These are phyloP conservation scores for Tetramorium simillimum DNA, from an alignment of 1,140 invertebrate genomes.

Conservation along the genomic window DNA sequence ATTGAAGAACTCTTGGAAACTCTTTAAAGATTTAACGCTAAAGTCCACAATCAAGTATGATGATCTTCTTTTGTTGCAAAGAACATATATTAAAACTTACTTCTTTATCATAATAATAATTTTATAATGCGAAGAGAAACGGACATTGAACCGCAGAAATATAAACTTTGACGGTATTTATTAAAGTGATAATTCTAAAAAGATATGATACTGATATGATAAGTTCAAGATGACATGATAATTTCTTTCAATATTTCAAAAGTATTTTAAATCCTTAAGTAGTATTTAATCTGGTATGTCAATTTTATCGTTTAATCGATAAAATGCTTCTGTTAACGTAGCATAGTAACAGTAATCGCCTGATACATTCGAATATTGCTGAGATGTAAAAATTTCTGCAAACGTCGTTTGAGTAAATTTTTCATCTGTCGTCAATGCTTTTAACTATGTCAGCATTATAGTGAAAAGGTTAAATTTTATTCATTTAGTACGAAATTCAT, in stretches of 20 bases:
- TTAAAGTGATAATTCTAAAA: not conserved
- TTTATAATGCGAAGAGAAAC: not conserved
- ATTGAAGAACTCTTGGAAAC: not conserved
- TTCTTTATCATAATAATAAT: not conserved
- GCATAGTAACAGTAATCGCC: slow-evolving; percentile 16
- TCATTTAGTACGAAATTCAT: not conserved
- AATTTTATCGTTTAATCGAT: slow-evolving; percentile 30
- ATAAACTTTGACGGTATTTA: not conserved
- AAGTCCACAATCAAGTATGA: not conserved
- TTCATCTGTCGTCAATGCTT: not conserved
- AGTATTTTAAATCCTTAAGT: not conserved
- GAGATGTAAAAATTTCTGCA: slow-evolving; percentile 13
- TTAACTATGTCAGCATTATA: not conserved
- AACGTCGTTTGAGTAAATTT: not conserved
- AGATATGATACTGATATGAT: not conserved
- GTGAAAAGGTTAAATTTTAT: slow-evolving; percentile 5
- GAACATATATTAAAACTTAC: not conserved
- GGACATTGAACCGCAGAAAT: not conserved
- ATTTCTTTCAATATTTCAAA: not conserved
- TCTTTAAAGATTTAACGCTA: not conserved
- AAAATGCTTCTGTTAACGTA: not conserved
- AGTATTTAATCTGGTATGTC: not conserved
- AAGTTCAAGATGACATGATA: not conserved
- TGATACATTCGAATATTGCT: slow-evolving; percentile 39
- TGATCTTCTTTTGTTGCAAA: not conserved